Percentiles rank a stretch among this genome's conserved stretches.
These are phyloP conservation scores for Hyposoter didymator DNA, from an alignment of 2,888 invertebrate species.

Conservation along the genomic window DNA sequence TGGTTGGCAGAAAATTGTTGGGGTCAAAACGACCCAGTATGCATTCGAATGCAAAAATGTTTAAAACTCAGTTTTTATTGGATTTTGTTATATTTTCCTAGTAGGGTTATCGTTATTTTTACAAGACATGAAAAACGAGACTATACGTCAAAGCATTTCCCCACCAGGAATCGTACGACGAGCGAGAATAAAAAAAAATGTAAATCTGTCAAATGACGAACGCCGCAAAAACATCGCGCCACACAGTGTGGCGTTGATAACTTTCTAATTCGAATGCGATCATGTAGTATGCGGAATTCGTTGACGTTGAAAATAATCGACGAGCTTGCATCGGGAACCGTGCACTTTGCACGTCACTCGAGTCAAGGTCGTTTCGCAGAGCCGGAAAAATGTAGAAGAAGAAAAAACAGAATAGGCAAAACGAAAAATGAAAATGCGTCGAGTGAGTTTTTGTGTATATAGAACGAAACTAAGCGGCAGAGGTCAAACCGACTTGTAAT, in stretches of 20 bases:
- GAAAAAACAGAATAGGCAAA: background rate
- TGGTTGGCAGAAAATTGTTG: no score
- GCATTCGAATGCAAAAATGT: no score
- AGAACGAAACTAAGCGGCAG: constrained; percentile 8
- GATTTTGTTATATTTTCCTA: background rate
- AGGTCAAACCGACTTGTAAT: constrained; percentile 24
- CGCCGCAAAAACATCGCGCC: constrained; percentile 26
- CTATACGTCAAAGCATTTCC: background rate
- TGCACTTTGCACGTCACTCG: constrained; percentile 50
- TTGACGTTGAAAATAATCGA: constrained; percentile 36
- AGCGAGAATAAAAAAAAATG: background rate
- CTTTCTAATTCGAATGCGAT: constrained; percentile 34
- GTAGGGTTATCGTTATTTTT: background rate
- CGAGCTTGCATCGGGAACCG: constrained; percentile 30
- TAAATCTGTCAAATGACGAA: background rate
- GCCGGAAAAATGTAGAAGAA: background rate
- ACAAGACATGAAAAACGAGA: background rate
- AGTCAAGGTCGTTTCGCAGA: constrained; percentile 41
- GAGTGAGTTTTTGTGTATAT: background rate
- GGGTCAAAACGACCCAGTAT: no score
- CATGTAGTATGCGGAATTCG: constrained; percentile 32
- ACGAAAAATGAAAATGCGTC: background rate
- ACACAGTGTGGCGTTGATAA: background rate
- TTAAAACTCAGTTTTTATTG: no score
- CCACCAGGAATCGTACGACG: background rate